phyloP scores from a whole-genome alignment of 2,888 invertebrate species.

The Dynastes grantii region DNA sequence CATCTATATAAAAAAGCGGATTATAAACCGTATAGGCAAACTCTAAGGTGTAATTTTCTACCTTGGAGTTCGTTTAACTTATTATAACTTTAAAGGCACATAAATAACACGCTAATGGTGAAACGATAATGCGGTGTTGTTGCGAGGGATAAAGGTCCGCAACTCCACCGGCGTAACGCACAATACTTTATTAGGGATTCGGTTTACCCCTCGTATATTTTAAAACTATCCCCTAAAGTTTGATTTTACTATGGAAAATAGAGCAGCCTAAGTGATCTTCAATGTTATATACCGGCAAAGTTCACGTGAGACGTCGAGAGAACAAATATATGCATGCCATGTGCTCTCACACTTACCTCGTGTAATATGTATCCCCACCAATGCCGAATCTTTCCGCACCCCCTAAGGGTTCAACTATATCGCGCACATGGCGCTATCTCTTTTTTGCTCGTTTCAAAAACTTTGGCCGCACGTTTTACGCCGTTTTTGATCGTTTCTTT shows the following conservation, averaged over 20 bases:
- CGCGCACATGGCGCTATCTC: constrained; percentile 38
- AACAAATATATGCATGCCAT: constrained; percentile 41
- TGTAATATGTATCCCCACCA: constrained; percentile 37
- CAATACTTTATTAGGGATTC: constrained; percentile 30
- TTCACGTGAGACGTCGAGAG: constrained; percentile 26
- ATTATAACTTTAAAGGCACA: background rate
- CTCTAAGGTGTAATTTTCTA: too few relatives aligned
- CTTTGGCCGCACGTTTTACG: constrained; percentile 33
- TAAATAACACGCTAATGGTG: constrained; percentile 27
- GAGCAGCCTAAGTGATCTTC: constrained; percentile 42
- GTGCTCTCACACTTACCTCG: constrained; percentile 39
- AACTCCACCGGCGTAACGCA: background rate
- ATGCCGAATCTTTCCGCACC: constrained; percentile 16
- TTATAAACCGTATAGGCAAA: too few relatives aligned
- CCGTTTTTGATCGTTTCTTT: constrained; percentile 38
- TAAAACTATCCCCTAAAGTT: constrained; percentile 36
- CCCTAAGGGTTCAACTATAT: constrained; percentile 33
- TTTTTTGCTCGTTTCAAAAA: constrained; percentile 32
- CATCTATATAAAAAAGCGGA: too few relatives aligned
- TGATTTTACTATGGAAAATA: constrained; percentile 34
- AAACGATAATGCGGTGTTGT: constrained; percentile 4
- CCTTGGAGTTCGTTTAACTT: background rate
- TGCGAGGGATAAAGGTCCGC: background rate
- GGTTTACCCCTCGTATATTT: constrained; percentile 34
- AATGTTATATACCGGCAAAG: constrained; percentile 44